Percentiles rank a stretch among this genome's conserved stretches.
Evolutionary conservation across 1,140 invertebrate genomes (phyloP).

Genomic region (Sycobia sp.): DNA sequence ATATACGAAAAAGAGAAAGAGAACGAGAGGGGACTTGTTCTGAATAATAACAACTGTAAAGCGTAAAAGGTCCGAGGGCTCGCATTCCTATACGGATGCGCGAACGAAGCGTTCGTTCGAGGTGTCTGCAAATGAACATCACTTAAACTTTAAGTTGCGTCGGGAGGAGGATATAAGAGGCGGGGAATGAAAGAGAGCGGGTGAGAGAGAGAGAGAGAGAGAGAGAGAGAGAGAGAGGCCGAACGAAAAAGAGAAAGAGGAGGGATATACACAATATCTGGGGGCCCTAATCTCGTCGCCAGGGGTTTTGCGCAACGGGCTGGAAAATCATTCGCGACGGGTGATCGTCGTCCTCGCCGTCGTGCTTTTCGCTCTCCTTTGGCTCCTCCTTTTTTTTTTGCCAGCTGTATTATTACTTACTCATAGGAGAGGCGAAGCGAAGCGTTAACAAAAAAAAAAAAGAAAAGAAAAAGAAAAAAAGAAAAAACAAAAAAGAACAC

Average conservation of each 20-base stretch:
- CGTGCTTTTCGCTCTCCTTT: background rate
- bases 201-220: too few relatives aligned
- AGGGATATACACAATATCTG: conserved; percentile 29
- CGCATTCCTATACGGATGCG: background rate
- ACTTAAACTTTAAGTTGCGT: conserved; percentile 35
- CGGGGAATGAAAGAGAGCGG: too few relatives aligned
- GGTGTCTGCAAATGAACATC: conserved; percentile 48
- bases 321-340: conserved; percentile 46
- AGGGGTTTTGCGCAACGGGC: conserved; percentile 37
- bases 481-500: too few relatives aligned
- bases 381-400: too few relatives aligned
- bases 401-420: too few relatives aligned
- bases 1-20: too few relatives aligned
- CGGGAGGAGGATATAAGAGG: background rate
- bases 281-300: conserved; percentile 12
- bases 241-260: background rate
- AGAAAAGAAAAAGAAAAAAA: too few relatives aligned
- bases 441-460: too few relatives aligned
- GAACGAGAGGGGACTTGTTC: too few relatives aligned
- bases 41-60: conserved; percentile 14
- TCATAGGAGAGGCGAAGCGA: too few relatives aligned
- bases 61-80: background rate
- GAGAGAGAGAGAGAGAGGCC: too few relatives aligned
- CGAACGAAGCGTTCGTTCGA: conserved; percentile 38
- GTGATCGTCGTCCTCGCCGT: conserved; percentile 34